Percentiles rank a stretch among this genome's conserved stretches.
phyloP scores from a whole-genome alignment of 1,140 invertebrate genomes.

The Monochamus saltuarius region DNA sequence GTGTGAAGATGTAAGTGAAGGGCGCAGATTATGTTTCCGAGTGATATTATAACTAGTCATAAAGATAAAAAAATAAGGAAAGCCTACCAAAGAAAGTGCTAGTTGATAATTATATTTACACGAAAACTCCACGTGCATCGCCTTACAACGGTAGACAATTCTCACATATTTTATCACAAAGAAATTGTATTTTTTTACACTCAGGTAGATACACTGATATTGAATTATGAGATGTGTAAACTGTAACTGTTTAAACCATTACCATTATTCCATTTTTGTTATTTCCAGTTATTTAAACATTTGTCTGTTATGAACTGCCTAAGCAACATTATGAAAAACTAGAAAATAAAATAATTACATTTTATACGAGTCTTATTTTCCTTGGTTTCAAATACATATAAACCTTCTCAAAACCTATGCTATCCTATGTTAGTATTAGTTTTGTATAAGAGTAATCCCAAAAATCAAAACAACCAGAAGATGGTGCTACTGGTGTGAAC shows the following conservation, averaged over 20 bases:
- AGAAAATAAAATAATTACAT: slow-evolving; percentile 14
- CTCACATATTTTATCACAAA: slow-evolving; percentile 39
- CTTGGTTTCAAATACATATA: too few species aligned
- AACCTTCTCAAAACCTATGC: too few species aligned
- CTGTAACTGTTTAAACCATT: slow-evolving; percentile 18
- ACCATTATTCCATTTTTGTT: slow-evolving; percentile 24
- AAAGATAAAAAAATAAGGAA: slow-evolving; percentile 42
- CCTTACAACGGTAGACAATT: slow-evolving; percentile 43
- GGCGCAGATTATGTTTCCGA: slow-evolving; percentile 32
- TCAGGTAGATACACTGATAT: slow-evolving; percentile 44
- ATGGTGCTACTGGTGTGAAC: too few species aligned
- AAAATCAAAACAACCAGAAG: too few species aligned
- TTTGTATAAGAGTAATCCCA: too few species aligned
- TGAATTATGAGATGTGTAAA: slow-evolving; percentile 11
- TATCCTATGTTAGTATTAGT: too few species aligned
- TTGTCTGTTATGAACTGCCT: slow-evolving; percentile 17
- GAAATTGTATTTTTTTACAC: slow-evolving; percentile 48
- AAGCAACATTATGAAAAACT: slow-evolving; percentile 14
- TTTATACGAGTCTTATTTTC: neutral
- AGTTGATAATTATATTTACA: slow-evolving; percentile 47
- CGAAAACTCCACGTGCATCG: slow-evolving; percentile 32
- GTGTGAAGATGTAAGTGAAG: slow-evolving; percentile 18
- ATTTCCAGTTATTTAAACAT: slow-evolving; percentile 17
- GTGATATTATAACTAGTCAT: slow-evolving; percentile 52
- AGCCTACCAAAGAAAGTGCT: slow-evolving; percentile 51